Conservation (phyloP, 2,113 vertebrate genomes). For the Guaruba guarouba region DNA sequence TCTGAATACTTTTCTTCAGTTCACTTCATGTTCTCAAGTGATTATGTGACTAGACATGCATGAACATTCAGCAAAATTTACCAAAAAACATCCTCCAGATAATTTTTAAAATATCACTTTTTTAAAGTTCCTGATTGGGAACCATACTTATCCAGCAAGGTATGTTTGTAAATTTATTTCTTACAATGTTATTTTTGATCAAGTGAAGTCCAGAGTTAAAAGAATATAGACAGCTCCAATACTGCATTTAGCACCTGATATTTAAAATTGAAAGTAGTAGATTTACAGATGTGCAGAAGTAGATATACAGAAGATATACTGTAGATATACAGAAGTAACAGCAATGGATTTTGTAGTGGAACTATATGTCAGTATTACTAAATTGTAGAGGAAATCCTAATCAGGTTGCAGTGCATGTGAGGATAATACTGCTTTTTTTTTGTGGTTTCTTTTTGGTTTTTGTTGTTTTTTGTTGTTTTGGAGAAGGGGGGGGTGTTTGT, state of each 20-base stretch:
- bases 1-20: conserved; percentile 24
- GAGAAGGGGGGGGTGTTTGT: too few relatives aligned
- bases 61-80: neutral
- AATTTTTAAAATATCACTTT: neutral
- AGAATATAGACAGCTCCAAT: neutral
- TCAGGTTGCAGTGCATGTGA: neutral
- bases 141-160: neutral
- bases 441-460: neutral
- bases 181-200: neutral
- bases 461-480: neutral
- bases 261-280: neutral
- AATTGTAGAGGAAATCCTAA: neutral
- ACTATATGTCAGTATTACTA: neutral
- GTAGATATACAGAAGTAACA: neutral
- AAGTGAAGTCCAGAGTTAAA: neutral
- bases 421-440: neutral
- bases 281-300: neutral
- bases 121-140: neutral
- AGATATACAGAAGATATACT: neutral
- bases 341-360: neutral
- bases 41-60: conserved; percentile 13
- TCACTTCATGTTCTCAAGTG: conserved; percentile 22
- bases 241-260: neutral
- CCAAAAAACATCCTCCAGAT: neutral
- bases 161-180: neutral